These are phyloP conservation scores for Ips nitidus DNA, from an alignment of 1,140 invertebrate genomes.

Conservation along the genomic window DNA sequence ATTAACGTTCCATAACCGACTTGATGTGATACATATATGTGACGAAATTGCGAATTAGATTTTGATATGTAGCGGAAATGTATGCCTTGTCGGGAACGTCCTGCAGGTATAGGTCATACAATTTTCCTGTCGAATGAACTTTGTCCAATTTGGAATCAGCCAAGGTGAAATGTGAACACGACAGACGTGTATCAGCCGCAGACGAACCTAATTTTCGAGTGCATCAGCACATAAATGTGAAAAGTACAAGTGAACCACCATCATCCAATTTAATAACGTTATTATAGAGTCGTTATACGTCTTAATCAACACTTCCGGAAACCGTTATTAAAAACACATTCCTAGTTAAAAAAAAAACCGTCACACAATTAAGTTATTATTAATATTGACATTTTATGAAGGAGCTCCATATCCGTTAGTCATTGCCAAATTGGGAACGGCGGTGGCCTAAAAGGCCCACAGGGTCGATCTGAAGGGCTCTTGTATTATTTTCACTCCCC, in stretches of 20 bases:
- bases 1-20: background rate
- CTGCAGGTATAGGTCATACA: conserved; percentile 32
- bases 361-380: conserved; percentile 27
- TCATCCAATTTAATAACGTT: too few relatives aligned
- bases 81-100: conserved; percentile 14
- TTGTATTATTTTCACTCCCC: conserved; percentile 23
- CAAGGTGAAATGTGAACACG: conserved; percentile 20
- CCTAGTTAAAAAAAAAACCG: conserved; percentile 14
- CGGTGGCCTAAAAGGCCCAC: conserved; percentile 26
- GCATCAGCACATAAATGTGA: too few relatives aligned
- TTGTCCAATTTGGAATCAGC: conserved; percentile 31
- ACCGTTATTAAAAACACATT: conserved; percentile 11
- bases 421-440: conserved; percentile 19
- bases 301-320: conserved; percentile 2
- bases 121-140: conserved; percentile 30
- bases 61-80: conserved; percentile 9
- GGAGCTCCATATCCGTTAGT: conserved; percentile 24
- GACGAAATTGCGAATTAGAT: conserved; percentile 24
- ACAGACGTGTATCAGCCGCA: conserved; percentile 25
- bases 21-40: background rate
- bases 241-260: too few relatives aligned
- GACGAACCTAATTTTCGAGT: conserved; percentile 13
- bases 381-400: conserved; percentile 27
- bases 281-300: too few relatives aligned
- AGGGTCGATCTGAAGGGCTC: conserved; percentile 18